Evolutionary conservation across 2,113 vertebrate genomes (phyloP).

Genomic region (Peromyscus leucopus): DNA sequence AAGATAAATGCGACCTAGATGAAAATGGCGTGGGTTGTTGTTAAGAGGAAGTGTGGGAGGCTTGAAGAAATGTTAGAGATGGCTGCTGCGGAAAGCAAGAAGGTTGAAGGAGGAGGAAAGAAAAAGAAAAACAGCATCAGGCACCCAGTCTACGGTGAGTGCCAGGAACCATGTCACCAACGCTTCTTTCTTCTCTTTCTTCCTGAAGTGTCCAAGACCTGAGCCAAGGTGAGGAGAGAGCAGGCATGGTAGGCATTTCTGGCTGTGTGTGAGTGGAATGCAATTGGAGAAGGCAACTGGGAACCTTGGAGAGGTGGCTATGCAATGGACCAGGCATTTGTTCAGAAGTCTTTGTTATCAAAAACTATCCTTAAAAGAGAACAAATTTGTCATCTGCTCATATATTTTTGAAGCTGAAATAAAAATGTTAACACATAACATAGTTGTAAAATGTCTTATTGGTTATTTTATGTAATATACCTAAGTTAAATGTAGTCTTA

Average conservation of each 20-base stretch:
- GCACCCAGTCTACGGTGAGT: neutral
- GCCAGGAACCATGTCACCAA: neutral
- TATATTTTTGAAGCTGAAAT: conserved; percentile 54
- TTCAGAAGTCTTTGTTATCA: neutral
- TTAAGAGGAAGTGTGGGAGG: neutral
- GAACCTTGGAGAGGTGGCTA: neutral
- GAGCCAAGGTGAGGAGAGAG: neutral
- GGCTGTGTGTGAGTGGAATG: neutral
- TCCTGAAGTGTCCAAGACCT: neutral
- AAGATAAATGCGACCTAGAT: neutral
- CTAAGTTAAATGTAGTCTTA: conserved; percentile 59
- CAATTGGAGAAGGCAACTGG: neutral
- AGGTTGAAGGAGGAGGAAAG: neutral
- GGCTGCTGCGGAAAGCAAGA: neutral
- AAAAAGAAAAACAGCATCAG: neutral
- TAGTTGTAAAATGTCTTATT: conserved; percentile 11
- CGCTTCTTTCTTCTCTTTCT: neutral
- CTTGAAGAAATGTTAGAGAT: conserved; percentile 21
- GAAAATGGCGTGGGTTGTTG: neutral
- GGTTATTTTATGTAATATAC: conserved; percentile 33
- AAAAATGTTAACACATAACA: conserved; percentile 24
- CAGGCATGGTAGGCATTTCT: neutral
- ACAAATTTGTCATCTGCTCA: neutral
- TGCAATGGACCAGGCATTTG: neutral
- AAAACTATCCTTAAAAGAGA: conserved; percentile 1